Base-by-base conservation (phyloP, 2,113 vertebrate genomes). In the Poecile atricapillus region DNA sequence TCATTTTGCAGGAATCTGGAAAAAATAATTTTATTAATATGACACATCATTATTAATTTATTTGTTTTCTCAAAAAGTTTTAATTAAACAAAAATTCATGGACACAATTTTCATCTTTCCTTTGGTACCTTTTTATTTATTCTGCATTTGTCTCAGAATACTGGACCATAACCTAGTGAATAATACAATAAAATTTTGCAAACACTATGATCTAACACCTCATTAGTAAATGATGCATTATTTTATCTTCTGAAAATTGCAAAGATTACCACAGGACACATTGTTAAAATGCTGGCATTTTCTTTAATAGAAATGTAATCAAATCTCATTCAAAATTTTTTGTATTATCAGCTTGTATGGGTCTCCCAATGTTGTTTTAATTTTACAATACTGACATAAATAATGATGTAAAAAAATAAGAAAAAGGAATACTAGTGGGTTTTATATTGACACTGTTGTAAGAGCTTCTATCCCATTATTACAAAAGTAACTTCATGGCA, bases 31-130 rank as follows among this genome's bases (percentile, higher is more conserved):
- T 62, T 2, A 58, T 55, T 63, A 71, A 31, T 9, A 11, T n/a
- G 11, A 50, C 2, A 1, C 2, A 25, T 49, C 0, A 0, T 68
- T 77, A 55, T 37, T 50, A 6, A 21, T 75, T 49, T 67, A 21
- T 75, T 49, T 67, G 11, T 49, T 90, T 89, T 9, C 5, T 20
- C 11, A 2, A 7, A 53, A 15, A 1, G 0, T 5, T 44, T 76
- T 27, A 50, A 25, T 69, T 77, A n/a, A 77, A 21, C 3, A 56
- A 53, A 63, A 2, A 7, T 47, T 47, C 35, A 47, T 18, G 5
- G 0, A 7, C 19, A 55, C 18, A 58, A 28, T n/a, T 37, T 39
- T 82, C 31, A 30, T 78, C 41, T 78, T 64, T 78, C 31, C 33
- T 17, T 55, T 60, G 8, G 7, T 43, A 65, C 5, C 2, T 65